phyloP scores from a whole-genome alignment of 2,888 invertebrate genomes.

The Sylvicola cinctus region DNA sequence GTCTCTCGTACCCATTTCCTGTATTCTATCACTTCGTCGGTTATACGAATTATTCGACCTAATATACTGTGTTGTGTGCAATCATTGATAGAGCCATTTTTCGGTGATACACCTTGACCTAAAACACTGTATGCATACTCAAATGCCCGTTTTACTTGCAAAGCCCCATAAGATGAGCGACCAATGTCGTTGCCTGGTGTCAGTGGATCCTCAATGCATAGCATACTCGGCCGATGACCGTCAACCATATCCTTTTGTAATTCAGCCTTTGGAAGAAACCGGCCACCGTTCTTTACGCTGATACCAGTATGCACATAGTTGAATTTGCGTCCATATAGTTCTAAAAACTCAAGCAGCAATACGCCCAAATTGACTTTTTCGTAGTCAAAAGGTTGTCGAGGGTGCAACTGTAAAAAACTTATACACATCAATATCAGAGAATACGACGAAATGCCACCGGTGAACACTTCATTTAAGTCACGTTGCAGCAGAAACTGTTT shows the following conservation, averaged over 20 bases:
- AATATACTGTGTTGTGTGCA: conserved; percentile 43
- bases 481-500: conserved; percentile 97
- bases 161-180: conserved; percentile 69
- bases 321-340: conserved; percentile 90
- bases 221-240: conserved; percentile 78
- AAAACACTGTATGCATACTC: conserved; percentile 85
- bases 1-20: conserved; percentile 21
- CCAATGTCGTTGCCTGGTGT: conserved; percentile 95
- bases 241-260: conserved; percentile 84
- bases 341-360: conserved; percentile 88
- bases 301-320: conserved; percentile 91
- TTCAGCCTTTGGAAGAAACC: conserved; percentile 86
- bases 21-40: conserved; percentile 70
- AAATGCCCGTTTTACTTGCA: conserved; percentile 72
- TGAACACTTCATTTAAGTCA: conserved; percentile 98
- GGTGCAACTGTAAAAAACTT: conserved; percentile 88
- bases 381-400: conserved; percentile 47
- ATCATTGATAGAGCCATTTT: conserved; percentile 30
- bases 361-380: conserved; percentile 71
- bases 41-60: conserved; percentile 79
- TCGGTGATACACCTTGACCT: conserved; percentile 47
- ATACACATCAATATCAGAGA: conserved; percentile 96
- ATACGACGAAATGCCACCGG: conserved; percentile 95
- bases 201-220: conserved; percentile 96
- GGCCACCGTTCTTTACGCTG: conserved; percentile 79